phyloP scores from a whole-genome alignment of 1,140 invertebrate species.

The Drosophila sturtevanti region DNA sequence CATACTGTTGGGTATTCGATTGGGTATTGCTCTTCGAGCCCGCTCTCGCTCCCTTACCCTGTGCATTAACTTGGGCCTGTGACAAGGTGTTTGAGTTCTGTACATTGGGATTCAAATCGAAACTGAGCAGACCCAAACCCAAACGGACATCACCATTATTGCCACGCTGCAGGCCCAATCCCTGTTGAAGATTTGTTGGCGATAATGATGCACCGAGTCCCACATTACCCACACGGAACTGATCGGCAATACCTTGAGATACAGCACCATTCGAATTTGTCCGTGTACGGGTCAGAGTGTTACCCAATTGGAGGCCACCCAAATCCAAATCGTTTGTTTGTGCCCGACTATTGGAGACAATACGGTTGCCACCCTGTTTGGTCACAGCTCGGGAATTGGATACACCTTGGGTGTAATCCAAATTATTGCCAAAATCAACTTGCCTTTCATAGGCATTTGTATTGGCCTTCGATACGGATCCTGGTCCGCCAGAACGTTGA shows the following conservation, averaged over 20 bases:
- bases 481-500: constrained; percentile 22
- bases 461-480: constrained; percentile 66
- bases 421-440: constrained; percentile 64
- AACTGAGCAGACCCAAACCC: constrained; percentile 61
- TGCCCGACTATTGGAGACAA: constrained; percentile 66
- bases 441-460: constrained; percentile 68
- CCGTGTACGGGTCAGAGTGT: constrained; percentile 65
- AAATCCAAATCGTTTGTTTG: constrained; percentile 58
- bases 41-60: constrained; percentile 50
- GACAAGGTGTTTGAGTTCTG: constrained; percentile 45
- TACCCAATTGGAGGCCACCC: constrained; percentile 67
- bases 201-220: constrained; percentile 66
- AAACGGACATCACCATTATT: constrained; percentile 61
- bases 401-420: constrained; percentile 61
- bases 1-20: constrained; percentile 55
- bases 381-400: constrained; percentile 72
- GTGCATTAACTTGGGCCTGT: constrained; percentile 68
- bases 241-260: constrained; percentile 56
- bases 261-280: constrained; percentile 63
- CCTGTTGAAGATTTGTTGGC: constrained; percentile 63
- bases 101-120: constrained; percentile 63
- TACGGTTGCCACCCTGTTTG: constrained; percentile 56
- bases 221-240: constrained; percentile 67
- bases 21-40: constrained; percentile 56
- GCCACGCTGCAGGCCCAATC: constrained; percentile 65